Conservation (phyloP, 1,140 invertebrate species). For the Catajapyx aquilonaris region DNA sequence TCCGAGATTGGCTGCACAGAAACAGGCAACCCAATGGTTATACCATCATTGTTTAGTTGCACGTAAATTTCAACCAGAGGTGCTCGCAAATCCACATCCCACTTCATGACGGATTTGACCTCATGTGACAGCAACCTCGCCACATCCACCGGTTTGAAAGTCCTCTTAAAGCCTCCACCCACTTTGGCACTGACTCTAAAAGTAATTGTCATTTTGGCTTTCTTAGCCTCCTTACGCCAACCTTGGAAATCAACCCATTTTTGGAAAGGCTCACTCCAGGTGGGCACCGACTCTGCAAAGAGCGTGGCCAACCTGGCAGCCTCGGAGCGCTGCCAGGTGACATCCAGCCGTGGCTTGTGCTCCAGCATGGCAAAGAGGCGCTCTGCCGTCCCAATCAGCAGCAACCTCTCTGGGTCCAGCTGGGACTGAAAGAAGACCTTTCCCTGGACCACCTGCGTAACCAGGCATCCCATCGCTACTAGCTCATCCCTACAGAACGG, state of each 20-base stretch:
- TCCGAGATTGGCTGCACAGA: conserved; percentile 8
- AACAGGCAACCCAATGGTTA: conserved; percentile 8
- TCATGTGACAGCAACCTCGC: background rate
- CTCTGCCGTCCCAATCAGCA: no score
- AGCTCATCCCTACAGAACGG: background rate
- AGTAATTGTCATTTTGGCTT: background rate
- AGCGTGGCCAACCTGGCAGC: background rate
- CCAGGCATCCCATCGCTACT: background rate
- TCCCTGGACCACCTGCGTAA: no score
- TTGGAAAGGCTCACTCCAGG: conserved; percentile 2
- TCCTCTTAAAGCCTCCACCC: conserved; percentile 4
- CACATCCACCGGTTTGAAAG: background rate
- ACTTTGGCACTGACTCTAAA: conserved; percentile 6
- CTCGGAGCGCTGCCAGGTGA: background rate
- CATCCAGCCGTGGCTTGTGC: no score
- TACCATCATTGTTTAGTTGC: conserved; percentile 8
- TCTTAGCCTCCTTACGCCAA: background rate
- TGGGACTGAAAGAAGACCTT: no score
- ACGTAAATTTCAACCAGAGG: conserved; percentile 7
- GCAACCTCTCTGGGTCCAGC: no score
- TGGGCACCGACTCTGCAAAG: background rate
- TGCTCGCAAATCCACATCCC: conserved; percentile 2
- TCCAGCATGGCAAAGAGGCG: no score
- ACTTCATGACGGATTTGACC: conserved; percentile 1
- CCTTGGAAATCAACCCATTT: no score